These are phyloP conservation scores for Ceryle rudis DNA, from an alignment of 2,797 vertebrate genomes.

Conservation along the genomic window DNA sequence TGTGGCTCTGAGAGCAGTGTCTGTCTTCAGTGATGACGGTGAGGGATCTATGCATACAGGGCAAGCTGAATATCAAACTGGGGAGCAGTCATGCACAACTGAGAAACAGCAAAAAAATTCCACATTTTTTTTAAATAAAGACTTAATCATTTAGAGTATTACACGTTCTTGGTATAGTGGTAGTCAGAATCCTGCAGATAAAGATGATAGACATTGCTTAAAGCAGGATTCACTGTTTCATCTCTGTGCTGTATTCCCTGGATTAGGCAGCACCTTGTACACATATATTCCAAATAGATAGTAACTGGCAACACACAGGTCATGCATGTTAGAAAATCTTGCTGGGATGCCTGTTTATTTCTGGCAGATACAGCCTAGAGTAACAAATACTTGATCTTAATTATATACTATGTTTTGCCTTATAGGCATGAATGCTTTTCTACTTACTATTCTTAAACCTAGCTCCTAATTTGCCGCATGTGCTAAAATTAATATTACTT, in stretches of 20 bases:
- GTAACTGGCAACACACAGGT: constrained; percentile 1
- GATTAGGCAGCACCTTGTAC: constrained; percentile 30
- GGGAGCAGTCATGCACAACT: constrained; percentile 9
- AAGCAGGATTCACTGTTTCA: constrained; percentile 4
- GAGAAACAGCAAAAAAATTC: not conserved
- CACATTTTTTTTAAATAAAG: not conserved
- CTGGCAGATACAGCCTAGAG: constrained; percentile 36
- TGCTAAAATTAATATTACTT: not conserved
- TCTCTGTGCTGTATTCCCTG: not conserved
- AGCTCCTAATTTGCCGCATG: not conserved
- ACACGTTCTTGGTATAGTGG: not conserved
- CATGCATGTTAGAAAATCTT: not conserved
- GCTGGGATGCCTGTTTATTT: constrained; percentile 11
- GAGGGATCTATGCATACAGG: constrained; percentile 3
- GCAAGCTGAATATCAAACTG: constrained; percentile 26
- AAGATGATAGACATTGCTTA: constrained; percentile 12
- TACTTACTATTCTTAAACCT: not conserved
- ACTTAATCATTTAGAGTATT: not conserved
- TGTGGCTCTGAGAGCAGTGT: constrained; percentile 8
- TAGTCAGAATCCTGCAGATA: constrained; percentile 28
- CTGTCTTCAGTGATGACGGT: constrained; percentile 11
- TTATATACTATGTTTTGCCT: constrained; percentile 28
- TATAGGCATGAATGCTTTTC: constrained; percentile 3
- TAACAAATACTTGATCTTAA: constrained; percentile 46
- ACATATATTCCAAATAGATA: not conserved